Evolutionary conservation across 2,797 vertebrate species (phyloP).

Genomic region (Nyctibius grandis): DNA sequence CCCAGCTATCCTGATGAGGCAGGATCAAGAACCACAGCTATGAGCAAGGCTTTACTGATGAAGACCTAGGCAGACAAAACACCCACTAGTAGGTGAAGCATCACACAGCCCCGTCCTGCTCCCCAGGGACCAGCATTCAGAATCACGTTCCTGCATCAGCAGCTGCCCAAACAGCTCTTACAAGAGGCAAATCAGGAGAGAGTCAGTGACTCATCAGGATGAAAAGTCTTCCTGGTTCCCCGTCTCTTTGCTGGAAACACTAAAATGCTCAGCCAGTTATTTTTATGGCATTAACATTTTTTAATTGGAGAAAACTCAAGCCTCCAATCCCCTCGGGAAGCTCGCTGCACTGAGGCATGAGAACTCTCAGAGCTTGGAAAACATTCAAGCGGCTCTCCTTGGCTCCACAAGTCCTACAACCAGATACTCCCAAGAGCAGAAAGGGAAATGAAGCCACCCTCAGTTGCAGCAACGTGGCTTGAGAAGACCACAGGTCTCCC

Average conservation of each 20-base stretch:
- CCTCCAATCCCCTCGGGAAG: not conserved
- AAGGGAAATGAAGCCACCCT: not conserved
- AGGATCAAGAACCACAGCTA: not conserved
- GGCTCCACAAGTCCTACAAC: not conserved
- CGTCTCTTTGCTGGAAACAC: not conserved
- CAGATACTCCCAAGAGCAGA: not conserved
- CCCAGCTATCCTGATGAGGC: not conserved
- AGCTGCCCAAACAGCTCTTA: constrained; percentile 29
- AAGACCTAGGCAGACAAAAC: not conserved
- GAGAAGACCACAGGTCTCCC: not conserved
- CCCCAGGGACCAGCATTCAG: not conserved
- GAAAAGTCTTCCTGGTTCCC: not conserved
- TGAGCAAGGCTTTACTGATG: not conserved
- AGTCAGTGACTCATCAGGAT: constrained; percentile 26
- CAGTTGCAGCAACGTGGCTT: not conserved
- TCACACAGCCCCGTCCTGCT: not conserved
- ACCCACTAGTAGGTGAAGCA: not conserved
- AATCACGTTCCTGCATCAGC: not conserved
- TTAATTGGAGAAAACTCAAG: not conserved
- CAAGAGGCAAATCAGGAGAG: not conserved
- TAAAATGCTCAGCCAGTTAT: not conserved
- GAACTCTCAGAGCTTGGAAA: not conserved
- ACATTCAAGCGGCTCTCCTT: not conserved
- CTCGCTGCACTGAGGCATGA: rapidly evolving
- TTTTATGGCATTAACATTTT: not conserved